Base-by-base conservation (phyloP, 2,113 vertebrate genomes). In the Pholis gunnellus region DNA sequence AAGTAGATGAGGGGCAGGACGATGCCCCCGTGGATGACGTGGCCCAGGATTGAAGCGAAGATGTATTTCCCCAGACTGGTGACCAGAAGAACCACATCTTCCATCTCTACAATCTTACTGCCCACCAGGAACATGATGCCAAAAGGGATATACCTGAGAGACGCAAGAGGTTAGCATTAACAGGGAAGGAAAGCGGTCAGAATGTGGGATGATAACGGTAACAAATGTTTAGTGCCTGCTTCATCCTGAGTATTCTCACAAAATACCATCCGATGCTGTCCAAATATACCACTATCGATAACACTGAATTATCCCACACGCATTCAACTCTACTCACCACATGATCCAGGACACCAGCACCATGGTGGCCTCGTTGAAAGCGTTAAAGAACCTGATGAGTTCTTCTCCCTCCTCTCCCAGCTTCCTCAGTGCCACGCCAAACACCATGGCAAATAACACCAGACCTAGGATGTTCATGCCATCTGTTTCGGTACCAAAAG, bases 61-160 rank as follows among this genome's bases (percentile, higher is more conserved):
- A 99, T 99, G 66, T 99, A 99, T 91, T 99, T 99, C 78, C 98
- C 98, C 73, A 99, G 92, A 81, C 97, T 98, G 68, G 97, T 97
- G 92, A 99, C 97, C 82, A 99, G 89, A 67, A 96, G 88, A 27
- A 97, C 57, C 50, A 99, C 94, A 85, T 99, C 96, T 83, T 97
- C 97, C 98, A 99, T 99, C 92, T 99, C 98, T 64, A 99, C 96
- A 57, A 99, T 99, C 95, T 99, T 99, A 94, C 98, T 99, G 85
- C 97, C 98, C 72, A 99, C 96, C 75, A 99, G 96, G 94, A 99
- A 99, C 95, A 96, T 97, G 90, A 99, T 98, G 84, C 98, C 98
- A 71, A 99, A 92, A 6, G 98, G 98, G 11, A 99, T 96, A 1
- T 99, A 99, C 98, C 98, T 99, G 94, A 61, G 59, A 74, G 6